Conservation (phyloP, 2,888 invertebrate species). For the Carabus problematicus region DNA sequence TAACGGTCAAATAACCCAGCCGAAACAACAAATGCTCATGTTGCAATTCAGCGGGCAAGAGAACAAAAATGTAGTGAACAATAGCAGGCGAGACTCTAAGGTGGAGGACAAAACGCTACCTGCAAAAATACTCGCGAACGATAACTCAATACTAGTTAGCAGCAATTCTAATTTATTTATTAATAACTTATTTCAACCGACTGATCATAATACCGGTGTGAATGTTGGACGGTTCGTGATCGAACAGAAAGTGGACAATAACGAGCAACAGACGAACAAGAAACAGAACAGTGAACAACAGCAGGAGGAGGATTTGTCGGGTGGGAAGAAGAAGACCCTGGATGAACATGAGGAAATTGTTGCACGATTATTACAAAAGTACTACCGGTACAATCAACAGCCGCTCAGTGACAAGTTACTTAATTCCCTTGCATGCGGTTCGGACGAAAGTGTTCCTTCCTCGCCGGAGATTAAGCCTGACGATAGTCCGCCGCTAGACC, state of each 20-base stretch:
- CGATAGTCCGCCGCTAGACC: slow-evolving; percentile 25
- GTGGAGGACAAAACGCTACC: slow-evolving; percentile 41
- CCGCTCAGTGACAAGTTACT: slow-evolving; percentile 56
- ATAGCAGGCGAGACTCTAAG: slow-evolving; percentile 39
- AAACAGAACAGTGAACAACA: slow-evolving; percentile 35
- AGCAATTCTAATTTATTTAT: slow-evolving; percentile 56
- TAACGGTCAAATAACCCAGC: slow-evolving; percentile 34
- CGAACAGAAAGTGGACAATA: slow-evolving; percentile 43
- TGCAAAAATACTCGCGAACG: slow-evolving; percentile 41
- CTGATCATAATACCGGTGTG: slow-evolving; percentile 47
- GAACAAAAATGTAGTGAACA: slow-evolving; percentile 34
- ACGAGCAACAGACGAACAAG: slow-evolving; percentile 33
- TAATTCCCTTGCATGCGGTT: slow-evolving; percentile 54
- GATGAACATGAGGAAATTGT: slow-evolving; percentile 58
- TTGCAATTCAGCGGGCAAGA: slow-evolving; percentile 31
- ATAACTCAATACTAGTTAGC: slow-evolving; percentile 47
- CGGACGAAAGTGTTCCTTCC: slow-evolving; percentile 25
- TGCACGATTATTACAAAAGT: slow-evolving; percentile 57
- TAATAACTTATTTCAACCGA: slow-evolving; percentile 57
- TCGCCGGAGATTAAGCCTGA: slow-evolving; percentile 12
- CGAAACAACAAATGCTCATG: slow-evolving; percentile 34
- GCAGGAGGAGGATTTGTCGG: background rate
- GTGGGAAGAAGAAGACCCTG: slow-evolving; percentile 49
- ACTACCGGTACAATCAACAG: slow-evolving; percentile 58
- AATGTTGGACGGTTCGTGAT: slow-evolving; percentile 46